These are phyloP conservation scores for Euthynnus affinis DNA, from an alignment of 2,797 vertebrate species.

Conservation along the genomic window DNA sequence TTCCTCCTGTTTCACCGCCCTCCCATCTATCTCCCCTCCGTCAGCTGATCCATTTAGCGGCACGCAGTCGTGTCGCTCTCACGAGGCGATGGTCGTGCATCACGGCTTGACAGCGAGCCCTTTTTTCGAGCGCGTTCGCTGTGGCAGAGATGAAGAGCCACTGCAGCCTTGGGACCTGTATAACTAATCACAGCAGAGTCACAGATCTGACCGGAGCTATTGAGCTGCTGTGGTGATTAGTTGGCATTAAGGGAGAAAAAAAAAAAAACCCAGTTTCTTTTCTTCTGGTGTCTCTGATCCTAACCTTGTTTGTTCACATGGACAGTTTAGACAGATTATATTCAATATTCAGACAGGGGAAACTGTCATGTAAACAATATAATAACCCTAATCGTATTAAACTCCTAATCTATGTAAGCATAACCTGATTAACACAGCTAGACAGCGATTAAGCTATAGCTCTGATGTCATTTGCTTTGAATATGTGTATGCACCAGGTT, in stretches of 20 bases:
- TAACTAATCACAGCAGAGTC: slow-evolving; percentile 45
- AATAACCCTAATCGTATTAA: slow-evolving; percentile 28
- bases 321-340: slow-evolving; percentile 19
- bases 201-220: slow-evolving; percentile 23
- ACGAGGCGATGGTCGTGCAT: slow-evolving; percentile 29
- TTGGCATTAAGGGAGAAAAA: slow-evolving; percentile 9
- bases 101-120: slow-evolving; percentile 33
- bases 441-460: background rate
- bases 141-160: slow-evolving; percentile 36
- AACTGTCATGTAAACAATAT: slow-evolving; percentile 14
- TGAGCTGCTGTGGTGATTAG: slow-evolving; percentile 43
- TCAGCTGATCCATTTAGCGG: slow-evolving; percentile 31
- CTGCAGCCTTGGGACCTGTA: slow-evolving; percentile 25
- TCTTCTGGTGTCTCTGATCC: slow-evolving; percentile 6
- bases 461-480: background rate
- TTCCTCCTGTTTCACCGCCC: background rate
- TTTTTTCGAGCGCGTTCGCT: slow-evolving; percentile 3
- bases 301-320: slow-evolving; percentile 4
- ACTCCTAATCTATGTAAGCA: slow-evolving; percentile 17
- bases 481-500: background rate
- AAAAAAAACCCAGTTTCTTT: background rate
- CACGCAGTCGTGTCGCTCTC: slow-evolving; percentile 15
- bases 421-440: slow-evolving; percentile 27
- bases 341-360: background rate
- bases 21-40: slow-evolving; percentile 19